These are phyloP conservation scores for Cyrtorhinus lividipennis DNA, from an alignment of 1,140 invertebrate genomes.

Conservation along the genomic window DNA sequence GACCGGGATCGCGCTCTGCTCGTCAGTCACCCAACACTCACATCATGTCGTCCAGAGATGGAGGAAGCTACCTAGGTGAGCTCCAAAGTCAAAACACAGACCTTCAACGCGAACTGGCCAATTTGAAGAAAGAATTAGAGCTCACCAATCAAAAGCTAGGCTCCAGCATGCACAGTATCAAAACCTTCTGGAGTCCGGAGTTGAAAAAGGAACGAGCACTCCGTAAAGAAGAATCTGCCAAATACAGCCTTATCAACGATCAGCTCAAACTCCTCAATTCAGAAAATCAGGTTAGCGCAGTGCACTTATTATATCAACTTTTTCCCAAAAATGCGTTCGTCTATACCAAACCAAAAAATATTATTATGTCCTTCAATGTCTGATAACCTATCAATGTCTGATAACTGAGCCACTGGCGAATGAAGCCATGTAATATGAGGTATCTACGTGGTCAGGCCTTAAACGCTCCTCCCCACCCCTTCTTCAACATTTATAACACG, in stretches of 20 bases:
- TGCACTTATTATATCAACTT: conserved; percentile 22
- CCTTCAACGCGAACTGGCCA: conserved; percentile 88
- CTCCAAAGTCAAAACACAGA: conserved; percentile 90
- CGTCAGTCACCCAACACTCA: conserved; percentile 56
- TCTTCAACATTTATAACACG: no score
- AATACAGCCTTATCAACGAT: conserved; percentile 92
- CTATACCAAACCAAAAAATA: no score
- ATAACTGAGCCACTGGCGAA: no score
- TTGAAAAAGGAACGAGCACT: conserved; percentile 93
- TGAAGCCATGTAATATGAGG: no score
- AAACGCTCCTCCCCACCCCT: no score
- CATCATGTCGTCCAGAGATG: conserved; percentile 28
- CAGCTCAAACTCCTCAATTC: conserved; percentile 91
- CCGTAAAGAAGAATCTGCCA: conserved; percentile 93
- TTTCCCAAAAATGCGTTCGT: neutral
- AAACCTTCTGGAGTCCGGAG: conserved; percentile 99
- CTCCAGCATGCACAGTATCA: conserved; percentile 98
- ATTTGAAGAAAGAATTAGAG: conserved; percentile 91
- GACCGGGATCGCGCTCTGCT: conserved; percentile 43
- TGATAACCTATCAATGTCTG: no score
- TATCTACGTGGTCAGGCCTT: no score
- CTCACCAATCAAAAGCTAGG: conserved; percentile 94
- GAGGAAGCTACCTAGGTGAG: conserved; percentile 66
- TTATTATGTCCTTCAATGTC: no score
- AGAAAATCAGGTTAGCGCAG: conserved; percentile 94